phyloP scores from a whole-genome alignment of 1,140 invertebrate species.

The Cotesia glomerata region DNA sequence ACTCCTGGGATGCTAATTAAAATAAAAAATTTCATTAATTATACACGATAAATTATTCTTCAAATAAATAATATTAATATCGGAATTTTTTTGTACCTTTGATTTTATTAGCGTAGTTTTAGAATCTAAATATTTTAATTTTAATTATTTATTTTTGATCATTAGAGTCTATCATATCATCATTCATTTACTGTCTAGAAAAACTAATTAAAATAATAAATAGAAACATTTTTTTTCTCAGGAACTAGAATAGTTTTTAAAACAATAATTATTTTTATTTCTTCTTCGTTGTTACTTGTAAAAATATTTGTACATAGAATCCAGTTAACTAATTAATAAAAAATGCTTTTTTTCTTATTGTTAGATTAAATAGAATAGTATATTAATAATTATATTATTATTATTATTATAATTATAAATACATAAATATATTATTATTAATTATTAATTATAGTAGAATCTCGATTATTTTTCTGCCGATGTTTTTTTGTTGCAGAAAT shows the following conservation, averaged over 20 bases:
- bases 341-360: too few species aligned
- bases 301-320: slow-evolving; percentile 6
- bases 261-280: not conserved
- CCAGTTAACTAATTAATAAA: slow-evolving; percentile 24
- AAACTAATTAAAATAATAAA: not conserved
- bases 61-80: not conserved
- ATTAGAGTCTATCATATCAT: too few species aligned
- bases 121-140: not conserved
- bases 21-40: not conserved
- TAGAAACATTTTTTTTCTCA: not conserved
- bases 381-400: not conserved
- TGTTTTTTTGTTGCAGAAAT: too few species aligned
- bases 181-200: not conserved
- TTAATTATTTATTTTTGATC: too few species aligned
- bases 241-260: slow-evolving; percentile 4
- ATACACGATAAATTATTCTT: not conserved
- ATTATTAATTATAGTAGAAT: too few species aligned
- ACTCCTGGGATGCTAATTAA: not conserved
- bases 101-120: too few species aligned
- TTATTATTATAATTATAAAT: too few species aligned
- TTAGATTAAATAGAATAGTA: slow-evolving; percentile 12
- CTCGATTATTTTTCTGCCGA: too few species aligned
- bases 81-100: too few species aligned
- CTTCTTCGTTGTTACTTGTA: not conserved
- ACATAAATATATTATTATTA: too few species aligned